Conservation (phyloP, 2,888 invertebrate genomes). For the Megaustenia siamemsis region DNA sequence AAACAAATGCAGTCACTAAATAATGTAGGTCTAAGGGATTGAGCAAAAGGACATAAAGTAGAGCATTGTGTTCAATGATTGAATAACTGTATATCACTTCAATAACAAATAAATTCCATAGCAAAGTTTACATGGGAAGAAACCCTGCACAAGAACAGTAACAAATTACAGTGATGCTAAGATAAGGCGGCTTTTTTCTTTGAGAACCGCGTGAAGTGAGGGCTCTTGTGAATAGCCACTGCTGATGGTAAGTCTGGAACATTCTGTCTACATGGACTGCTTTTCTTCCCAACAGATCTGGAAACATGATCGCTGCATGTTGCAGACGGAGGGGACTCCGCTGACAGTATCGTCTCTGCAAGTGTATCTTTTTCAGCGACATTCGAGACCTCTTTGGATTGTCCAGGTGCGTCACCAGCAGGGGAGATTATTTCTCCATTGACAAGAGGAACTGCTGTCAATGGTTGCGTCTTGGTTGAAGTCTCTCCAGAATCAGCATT, state of each 20-base stretch:
- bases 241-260: constrained; percentile 1
- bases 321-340: background rate
- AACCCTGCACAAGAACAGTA: background rate
- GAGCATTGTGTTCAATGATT: constrained; percentile 9
- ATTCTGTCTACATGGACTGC: background rate
- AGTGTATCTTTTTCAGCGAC: background rate
- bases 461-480: background rate
- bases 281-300: background rate
- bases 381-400: background rate
- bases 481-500: background rate
- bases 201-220: constrained; percentile 55
- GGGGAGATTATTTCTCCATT: constrained; percentile 45
- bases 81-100: constrained; percentile 28
- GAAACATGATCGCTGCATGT: background rate
- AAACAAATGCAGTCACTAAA: constrained; percentile 21
- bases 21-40: constrained; percentile 24
- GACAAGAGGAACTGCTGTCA: background rate
- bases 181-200: constrained; percentile 52
- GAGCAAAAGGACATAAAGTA: background rate
- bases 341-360: background rate
- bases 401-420: constrained; percentile 47
- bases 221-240: constrained; percentile 35
- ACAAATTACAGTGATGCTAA: constrained; percentile 31
- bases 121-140: constrained; percentile 13
- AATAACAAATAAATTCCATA: constrained; percentile 4